Conservation (phyloP, 2,113 vertebrate genomes). For the Laticauda colubrina region DNA sequence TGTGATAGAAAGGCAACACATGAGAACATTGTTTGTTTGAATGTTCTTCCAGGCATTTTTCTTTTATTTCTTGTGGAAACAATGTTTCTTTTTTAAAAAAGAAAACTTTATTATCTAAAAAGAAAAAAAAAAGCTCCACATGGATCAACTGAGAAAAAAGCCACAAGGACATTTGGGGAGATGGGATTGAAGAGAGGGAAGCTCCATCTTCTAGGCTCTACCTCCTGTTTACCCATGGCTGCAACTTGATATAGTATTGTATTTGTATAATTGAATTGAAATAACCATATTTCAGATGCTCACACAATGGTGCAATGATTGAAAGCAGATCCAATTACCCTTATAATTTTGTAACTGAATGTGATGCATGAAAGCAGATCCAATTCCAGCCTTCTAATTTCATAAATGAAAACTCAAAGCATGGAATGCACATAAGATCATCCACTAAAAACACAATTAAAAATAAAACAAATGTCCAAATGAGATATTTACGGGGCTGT, state of each 20-base stretch:
- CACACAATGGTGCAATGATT: neutral
- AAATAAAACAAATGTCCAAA: neutral
- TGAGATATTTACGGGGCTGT: neutral
- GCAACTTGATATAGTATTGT: neutral
- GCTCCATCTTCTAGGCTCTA: neutral
- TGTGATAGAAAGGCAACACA: neutral
- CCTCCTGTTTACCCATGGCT: neutral
- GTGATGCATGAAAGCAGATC: neutral
- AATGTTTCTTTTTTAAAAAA: too few relatives aligned
- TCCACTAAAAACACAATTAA: neutral
- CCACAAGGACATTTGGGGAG: neutral
- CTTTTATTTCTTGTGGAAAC: too few relatives aligned
- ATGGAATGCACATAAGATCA: neutral
- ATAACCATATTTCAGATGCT: neutral
- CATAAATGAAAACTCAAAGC: neutral
- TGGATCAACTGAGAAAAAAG: neutral
- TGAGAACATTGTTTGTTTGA: neutral
- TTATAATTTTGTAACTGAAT: neutral
- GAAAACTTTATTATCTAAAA: too few relatives aligned
- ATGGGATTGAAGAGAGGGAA: neutral
- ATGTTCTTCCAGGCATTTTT: neutral
- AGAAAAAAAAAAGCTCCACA: neutral
- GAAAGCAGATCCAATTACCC: neutral
- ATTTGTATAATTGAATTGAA: neutral
- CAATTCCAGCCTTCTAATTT: neutral